These are phyloP conservation scores for Metaphire vulgaris DNA, from an alignment of 1,140 invertebrate genomes.

Conservation along the genomic window DNA sequence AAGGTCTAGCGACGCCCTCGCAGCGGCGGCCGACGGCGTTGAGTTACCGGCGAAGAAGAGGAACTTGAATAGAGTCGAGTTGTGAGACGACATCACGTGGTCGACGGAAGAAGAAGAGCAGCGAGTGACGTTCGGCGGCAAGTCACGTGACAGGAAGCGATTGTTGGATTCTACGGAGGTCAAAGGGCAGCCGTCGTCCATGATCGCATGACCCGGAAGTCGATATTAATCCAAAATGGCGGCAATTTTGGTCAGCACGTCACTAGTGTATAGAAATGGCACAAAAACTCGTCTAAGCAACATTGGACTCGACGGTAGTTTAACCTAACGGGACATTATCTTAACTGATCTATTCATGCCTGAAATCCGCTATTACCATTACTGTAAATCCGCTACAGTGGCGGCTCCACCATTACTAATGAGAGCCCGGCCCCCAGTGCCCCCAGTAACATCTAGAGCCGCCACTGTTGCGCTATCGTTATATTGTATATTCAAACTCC, in stretches of 20 bases:
- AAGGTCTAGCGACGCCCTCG: neutral
- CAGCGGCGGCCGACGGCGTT: neutral
- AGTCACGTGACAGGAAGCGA: neutral
- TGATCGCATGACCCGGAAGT: neutral
- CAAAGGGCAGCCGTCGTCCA: neutral
- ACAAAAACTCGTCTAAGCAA: neutral
- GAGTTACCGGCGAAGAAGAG: neutral
- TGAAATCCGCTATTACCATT: too few relatives aligned
- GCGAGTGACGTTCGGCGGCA: neutral
- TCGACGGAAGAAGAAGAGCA: neutral
- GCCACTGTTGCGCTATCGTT: too few relatives aligned
- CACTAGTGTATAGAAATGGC: neutral
- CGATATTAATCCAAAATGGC: neutral
- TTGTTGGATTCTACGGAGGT: neutral
- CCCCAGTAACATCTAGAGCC: too few relatives aligned
- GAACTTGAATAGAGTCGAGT: slow-evolving; percentile 2
- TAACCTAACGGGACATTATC: too few relatives aligned
- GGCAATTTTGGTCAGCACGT: neutral
- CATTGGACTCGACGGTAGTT: too few relatives aligned
- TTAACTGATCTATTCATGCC: too few relatives aligned
- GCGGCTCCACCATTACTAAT: too few relatives aligned
- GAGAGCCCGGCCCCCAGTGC: too few relatives aligned
- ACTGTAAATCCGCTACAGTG: too few relatives aligned
- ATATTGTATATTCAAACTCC: too few relatives aligned
- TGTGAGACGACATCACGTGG: neutral